These are phyloP conservation scores for Nothura maculosa DNA, from an alignment of 2,797 vertebrate genomes.

Conservation along the genomic window DNA sequence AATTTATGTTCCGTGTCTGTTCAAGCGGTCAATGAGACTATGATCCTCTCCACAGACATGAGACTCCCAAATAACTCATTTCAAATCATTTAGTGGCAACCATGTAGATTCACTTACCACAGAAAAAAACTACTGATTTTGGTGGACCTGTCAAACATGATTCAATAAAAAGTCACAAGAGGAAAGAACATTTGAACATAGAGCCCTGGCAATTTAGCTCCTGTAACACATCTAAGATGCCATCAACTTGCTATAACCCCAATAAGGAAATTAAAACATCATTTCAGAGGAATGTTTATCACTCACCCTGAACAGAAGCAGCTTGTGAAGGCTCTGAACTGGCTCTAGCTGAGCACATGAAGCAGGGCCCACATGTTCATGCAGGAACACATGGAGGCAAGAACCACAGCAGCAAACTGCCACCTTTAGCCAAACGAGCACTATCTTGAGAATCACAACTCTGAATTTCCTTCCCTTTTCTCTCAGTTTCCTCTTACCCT, in stretches of 20 bases:
- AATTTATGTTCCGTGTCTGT: not conserved
- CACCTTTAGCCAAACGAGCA: not conserved
- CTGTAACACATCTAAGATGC: not conserved
- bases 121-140: not conserved
- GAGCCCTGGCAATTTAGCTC: not conserved
- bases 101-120: not conserved
- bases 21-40: not conserved
- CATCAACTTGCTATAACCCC: not conserved
- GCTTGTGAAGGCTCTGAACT: not conserved
- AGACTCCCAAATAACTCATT: not conserved
- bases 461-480: conserved; percentile 13
- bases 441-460: not conserved
- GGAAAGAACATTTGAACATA: not conserved
- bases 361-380: not conserved
- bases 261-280: not conserved
- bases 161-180: not conserved
- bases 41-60: not conserved
- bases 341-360: fast-evolving
- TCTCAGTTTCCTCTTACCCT: not conserved
- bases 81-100: not conserved
- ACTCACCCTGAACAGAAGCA: not conserved
- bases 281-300: not conserved
- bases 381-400: no score
- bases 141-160: not conserved
- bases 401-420: not conserved